phyloP scores from a whole-genome alignment of 2,797 vertebrate species.

The Halcyon smyrnensis region DNA sequence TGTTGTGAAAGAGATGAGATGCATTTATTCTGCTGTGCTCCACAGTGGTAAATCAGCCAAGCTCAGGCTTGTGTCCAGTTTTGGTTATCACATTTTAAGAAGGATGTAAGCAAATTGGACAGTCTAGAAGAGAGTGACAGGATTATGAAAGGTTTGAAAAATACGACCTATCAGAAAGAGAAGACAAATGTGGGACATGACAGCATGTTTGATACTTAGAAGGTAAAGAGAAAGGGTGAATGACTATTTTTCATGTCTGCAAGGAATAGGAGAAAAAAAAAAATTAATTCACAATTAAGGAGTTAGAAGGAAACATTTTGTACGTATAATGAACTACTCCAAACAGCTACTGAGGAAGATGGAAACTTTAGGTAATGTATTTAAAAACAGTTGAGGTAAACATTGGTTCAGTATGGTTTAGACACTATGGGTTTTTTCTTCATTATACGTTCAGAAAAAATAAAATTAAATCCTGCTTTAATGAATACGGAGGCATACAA shows the following conservation, averaged over 20 bases:
- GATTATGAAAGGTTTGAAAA: slow-evolving; percentile 67
- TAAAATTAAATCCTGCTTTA: neutral
- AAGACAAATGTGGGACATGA: slow-evolving; percentile 61
- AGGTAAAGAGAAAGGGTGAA: slow-evolving; percentile 36
- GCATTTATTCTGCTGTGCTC: slow-evolving; percentile 69
- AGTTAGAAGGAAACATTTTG: neutral
- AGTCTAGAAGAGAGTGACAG: slow-evolving; percentile 72
- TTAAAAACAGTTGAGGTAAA: neutral
- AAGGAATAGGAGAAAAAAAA: slow-evolving; percentile 5
- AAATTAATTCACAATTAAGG: neutral
- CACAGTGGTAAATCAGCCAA: slow-evolving; percentile 64
- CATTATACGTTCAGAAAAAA: neutral
- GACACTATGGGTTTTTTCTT: neutral
- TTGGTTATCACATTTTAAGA: slow-evolving; percentile 71
- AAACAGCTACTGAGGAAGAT: neutral
- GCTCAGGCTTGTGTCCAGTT: slow-evolving; percentile 64
- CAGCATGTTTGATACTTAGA: slow-evolving; percentile 45
- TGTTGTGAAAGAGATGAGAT: slow-evolving; percentile 71
- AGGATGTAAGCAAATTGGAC: slow-evolving; percentile 71
- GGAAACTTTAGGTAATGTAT: neutral
- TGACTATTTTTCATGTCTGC: slow-evolving; percentile 5
- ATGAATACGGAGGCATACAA: neutral
- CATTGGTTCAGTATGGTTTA: neutral
- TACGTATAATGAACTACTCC: neutral
- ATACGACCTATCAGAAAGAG: slow-evolving; percentile 43